Evolutionary conservation across 2,888 invertebrate species (phyloP).

Genomic region (Rhingia rostrata): DNA sequence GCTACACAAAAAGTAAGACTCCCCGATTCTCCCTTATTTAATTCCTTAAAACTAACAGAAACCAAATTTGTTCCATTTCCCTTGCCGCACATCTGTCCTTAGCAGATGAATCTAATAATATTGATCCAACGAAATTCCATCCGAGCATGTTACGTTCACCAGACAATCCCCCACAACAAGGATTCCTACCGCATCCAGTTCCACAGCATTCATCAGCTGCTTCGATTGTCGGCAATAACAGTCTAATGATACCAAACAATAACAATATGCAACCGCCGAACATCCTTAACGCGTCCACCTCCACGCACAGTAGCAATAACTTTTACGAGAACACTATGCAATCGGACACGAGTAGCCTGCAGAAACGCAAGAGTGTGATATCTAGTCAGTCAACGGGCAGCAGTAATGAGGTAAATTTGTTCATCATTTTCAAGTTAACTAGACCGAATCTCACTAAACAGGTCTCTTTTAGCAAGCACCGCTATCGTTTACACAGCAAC

Average conservation of each 20-base stretch:
- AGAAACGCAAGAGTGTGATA: constrained; percentile 83
- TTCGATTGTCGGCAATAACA: constrained; percentile 78
- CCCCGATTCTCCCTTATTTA: constrained; percentile 46
- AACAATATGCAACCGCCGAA: constrained; percentile 78
- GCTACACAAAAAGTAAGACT: constrained; percentile 84
- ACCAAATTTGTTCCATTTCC: constrained; percentile 50
- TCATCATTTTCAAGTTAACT: neutral
- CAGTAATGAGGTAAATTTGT: constrained; percentile 82
- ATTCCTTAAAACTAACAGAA: constrained; percentile 67
- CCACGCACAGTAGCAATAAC: constrained; percentile 83
- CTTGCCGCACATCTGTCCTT: constrained; percentile 52
- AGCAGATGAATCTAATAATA: constrained; percentile 82
- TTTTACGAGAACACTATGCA: constrained; percentile 83
- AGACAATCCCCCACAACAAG: constrained; percentile 81
- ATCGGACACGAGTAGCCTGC: constrained; percentile 83
- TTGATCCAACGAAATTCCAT: constrained; percentile 81
- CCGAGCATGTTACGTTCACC: constrained; percentile 82
- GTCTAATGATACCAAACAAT: constrained; percentile 77
- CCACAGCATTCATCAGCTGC: constrained; percentile 75
- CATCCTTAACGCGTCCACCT: constrained; percentile 82
- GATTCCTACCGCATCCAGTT: constrained; percentile 68
- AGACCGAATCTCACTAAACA: neutral
- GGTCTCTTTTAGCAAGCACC: constrained; percentile 83
- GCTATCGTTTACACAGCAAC: constrained; percentile 95
- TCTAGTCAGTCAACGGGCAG: constrained; percentile 84